Conservation (phyloP, 2,888 invertebrate species). For the Euphydryas editha region DNA sequence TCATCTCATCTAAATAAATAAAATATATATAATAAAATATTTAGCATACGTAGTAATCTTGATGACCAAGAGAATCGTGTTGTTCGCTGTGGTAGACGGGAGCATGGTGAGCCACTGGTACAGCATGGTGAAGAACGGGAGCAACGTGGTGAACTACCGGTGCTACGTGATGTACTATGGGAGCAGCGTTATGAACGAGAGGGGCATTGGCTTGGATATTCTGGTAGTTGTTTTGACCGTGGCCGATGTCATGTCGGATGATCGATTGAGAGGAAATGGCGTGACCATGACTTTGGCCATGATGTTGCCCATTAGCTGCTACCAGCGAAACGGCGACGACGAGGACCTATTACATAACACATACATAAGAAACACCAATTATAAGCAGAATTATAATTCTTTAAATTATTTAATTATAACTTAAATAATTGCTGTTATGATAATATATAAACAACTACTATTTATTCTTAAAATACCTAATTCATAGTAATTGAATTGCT, state of each 20-base stretch:
- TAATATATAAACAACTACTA: too few species aligned
- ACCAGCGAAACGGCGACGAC: slow-evolving; percentile 40
- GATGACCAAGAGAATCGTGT: not conserved
- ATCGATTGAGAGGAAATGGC: slow-evolving; percentile 43
- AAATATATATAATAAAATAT: not conserved
- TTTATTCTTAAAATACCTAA: not conserved
- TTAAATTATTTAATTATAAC: not conserved
- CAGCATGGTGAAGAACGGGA: not conserved
- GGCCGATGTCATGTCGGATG: slow-evolving; percentile 38
- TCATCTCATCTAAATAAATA: too few species aligned
- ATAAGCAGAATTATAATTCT: not conserved
- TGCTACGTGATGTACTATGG: not conserved
- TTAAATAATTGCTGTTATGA: not conserved
- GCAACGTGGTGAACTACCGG: not conserved
- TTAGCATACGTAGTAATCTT: not conserved
- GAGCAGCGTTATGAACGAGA: not conserved
- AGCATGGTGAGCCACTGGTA: not conserved
- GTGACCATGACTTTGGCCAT: slow-evolving; percentile 46
- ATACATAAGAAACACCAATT: not conserved
- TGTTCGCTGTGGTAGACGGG: not conserved
- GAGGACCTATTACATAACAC: slow-evolving; percentile 19
- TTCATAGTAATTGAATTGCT: not conserved
- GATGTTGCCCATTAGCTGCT: slow-evolving; percentile 52
- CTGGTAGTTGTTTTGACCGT: slow-evolving; percentile 36
- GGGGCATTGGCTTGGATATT: slow-evolving; percentile 17